Conservation (phyloP, 2,888 invertebrate species). For the Cenopis cana region DNA sequence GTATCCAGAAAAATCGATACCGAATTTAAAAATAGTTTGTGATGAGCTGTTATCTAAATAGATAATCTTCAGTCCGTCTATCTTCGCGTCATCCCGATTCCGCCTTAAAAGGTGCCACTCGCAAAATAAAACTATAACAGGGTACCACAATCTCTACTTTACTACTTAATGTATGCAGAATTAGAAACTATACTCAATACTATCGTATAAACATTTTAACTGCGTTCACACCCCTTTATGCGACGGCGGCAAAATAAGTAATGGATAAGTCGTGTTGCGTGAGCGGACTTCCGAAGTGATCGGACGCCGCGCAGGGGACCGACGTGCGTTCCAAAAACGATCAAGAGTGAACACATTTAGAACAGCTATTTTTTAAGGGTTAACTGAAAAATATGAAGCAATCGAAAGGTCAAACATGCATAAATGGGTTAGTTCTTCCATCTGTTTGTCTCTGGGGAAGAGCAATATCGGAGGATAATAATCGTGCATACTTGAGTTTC, state of each 20-base stretch:
- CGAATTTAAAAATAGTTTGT: no score
- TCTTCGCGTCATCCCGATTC: no score
- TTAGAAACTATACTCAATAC: conserved; percentile 27
- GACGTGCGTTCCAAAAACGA: conserved; percentile 20
- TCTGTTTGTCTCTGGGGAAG: not conserved
- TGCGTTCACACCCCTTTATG: conserved; percentile 69
- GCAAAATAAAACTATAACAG: no score
- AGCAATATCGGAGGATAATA: not conserved
- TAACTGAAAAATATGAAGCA: not conserved
- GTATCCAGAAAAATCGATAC: no score
- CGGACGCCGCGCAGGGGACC: conserved; percentile 39
- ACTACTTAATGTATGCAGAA: conserved; percentile 11
- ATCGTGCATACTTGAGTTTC: no score
- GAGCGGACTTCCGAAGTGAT: conserved; percentile 67
- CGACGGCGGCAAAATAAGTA: conserved; percentile 62
- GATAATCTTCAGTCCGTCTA: no score
- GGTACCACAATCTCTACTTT: not conserved
- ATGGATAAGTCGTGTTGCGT: conserved; percentile 81
- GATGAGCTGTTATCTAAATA: no score
- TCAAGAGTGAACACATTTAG: not conserved
- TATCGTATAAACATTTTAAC: conserved; percentile 45
- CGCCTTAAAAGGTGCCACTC: no score
- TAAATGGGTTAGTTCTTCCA: not conserved
- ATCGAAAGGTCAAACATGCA: not conserved
- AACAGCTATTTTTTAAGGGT: not conserved